phyloP scores from a whole-genome alignment of 2,797 vertebrate species.

The Gymnothorax reevesii region DNA sequence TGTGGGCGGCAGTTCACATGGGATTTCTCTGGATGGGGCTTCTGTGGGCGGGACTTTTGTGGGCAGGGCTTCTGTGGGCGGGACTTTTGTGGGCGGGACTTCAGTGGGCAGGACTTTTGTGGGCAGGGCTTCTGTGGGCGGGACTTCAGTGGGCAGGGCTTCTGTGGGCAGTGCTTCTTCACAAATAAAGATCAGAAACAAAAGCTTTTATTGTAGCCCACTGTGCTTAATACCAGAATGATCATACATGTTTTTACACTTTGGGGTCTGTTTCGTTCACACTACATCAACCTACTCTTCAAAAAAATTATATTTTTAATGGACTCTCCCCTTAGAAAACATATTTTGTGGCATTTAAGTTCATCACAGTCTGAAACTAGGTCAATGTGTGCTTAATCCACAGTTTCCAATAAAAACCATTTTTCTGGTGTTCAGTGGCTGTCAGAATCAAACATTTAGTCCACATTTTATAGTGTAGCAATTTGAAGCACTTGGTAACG shows the following conservation, averaged over 20 bases:
- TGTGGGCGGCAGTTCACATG: not conserved
- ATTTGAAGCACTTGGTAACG: not conserved
- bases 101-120: slow-evolving; percentile 32
- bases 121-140: not conserved
- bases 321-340: no score
- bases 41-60: slow-evolving; percentile 36
- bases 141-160: slow-evolving; percentile 37
- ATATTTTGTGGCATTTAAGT: no score
- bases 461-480: not conserved
- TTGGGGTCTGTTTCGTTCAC: no score
- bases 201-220: not conserved
- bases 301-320: no score
- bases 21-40: not conserved
- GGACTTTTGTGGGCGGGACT: slow-evolving; percentile 24
- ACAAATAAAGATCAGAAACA: not conserved
- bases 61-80: not conserved
- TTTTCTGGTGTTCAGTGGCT: not conserved
- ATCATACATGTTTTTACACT: not conserved
- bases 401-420: not conserved
- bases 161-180: not conserved
- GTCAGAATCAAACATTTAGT: not conserved
- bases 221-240: not conserved
- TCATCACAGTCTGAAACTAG: no score
- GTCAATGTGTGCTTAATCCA: not conserved
- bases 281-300: no score